A percentile compares a stretch with the other conserved stretches of the same genome.
phyloP scores from a whole-genome alignment of 2,888 invertebrate genomes.

The Eremobia ochroleuca region DNA sequence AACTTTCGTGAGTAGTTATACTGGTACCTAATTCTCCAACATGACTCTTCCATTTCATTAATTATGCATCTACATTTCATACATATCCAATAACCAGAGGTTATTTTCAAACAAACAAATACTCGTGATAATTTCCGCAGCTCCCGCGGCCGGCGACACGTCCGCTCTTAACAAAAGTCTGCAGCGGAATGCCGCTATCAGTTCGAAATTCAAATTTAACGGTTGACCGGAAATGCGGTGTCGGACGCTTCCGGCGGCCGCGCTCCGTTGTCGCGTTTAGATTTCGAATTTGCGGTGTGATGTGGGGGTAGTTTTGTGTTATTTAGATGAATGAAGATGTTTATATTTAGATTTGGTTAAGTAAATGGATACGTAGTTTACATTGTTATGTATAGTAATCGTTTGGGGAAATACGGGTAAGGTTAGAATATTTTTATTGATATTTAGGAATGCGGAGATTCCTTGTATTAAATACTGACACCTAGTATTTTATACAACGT shows the following conservation, averaged over 20 bases:
- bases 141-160: slow-evolving; percentile 72
- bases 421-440: too few species aligned
- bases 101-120: slow-evolving; percentile 50
- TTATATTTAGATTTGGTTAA: slow-evolving; percentile 5
- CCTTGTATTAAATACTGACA: too few species aligned
- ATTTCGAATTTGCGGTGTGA: slow-evolving; percentile 62
- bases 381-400: too few species aligned
- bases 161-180: slow-evolving; percentile 82
- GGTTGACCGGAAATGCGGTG: slow-evolving; percentile 87
- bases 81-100: slow-evolving; percentile 30
- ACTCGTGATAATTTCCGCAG: slow-evolving; percentile 78
- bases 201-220: slow-evolving; percentile 89
- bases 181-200: slow-evolving; percentile 81
- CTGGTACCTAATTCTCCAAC: too few species aligned
- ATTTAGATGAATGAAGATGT: slow-evolving; percentile 12
- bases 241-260: slow-evolving; percentile 79
- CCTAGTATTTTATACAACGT: too few species aligned
- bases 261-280: slow-evolving; percentile 72
- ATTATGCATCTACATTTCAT: background rate
- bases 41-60: too few species aligned
- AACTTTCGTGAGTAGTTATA: background rate
- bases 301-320: slow-evolving; percentile 28
- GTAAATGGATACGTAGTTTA: background rate
- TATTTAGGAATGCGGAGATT: too few species aligned
- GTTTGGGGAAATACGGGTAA: too few species aligned